Evolutionary conservation across 2,113 vertebrate species (phyloP), one percentile per base, ranked within the genome.

Genomic region (Sinocyclocheilus anophthalmus): DNA sequence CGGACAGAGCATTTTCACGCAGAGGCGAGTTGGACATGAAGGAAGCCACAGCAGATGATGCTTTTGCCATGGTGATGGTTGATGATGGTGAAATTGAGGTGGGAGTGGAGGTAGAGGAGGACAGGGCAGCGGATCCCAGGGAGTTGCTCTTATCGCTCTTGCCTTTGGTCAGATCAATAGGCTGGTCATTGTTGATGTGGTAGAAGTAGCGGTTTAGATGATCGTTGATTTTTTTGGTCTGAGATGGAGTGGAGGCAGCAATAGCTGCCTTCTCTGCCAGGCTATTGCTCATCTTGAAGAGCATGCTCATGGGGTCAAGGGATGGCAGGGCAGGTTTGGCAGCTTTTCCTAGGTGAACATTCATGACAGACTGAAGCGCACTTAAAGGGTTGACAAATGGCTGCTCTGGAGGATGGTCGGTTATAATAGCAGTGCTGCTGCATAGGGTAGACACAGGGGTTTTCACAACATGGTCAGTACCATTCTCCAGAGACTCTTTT

Each of bases 201-300:
- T 98, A 99, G 93, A 99, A 98, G 92, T 98, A 99, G 90, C 97
- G 97, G 93, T 99, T 98, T 84, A 99, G 94, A 92, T 96, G 97
- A 89, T 99, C 97, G 2, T 92, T 94, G 55, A 93, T 76, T 92
- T 98, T 99, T 96, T 97, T 98, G 96, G 96, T 94, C 91, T 96
- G 97, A 39, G 96, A 93, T 88, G 97, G 97, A 30, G 97, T 94
- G 83, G 94, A 95, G 53, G 94, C 96, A 16, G 98, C 97, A 90
- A 99, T 96, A 0, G 98, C 97, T 1, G 98, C 97, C 94, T 99
- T 99, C 91, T 99, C 98, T 0, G 97, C 98, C 92, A 99, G 93
- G 93, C 96, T 99, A 91, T 99, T 99, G 95, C 97, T 99, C 97
- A 99, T 99, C 95, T 99, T 99, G 92, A 99, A 99, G 73, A 99